Evolutionary conservation across 2,888 invertebrate genomes (phyloP).

Genomic region (Scelioninae gen. 1): DNA sequence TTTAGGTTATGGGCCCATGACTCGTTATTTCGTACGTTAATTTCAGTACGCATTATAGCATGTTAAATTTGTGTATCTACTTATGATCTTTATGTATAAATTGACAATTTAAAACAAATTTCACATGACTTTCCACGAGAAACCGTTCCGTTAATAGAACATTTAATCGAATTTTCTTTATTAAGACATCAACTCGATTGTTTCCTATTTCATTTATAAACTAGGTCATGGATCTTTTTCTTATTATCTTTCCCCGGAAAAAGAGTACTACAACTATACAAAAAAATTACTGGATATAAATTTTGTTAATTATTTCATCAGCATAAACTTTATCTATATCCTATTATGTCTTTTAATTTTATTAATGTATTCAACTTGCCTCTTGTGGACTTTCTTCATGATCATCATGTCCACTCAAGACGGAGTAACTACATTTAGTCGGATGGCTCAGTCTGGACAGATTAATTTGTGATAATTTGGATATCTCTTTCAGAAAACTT

Average conservation of each 20-base stretch:
- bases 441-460: slow-evolving; percentile 87
- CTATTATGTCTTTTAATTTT: no score
- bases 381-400: slow-evolving; percentile 87
- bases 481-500: slow-evolving; percentile 88
- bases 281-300: no score
- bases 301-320: no score
- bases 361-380: no score
- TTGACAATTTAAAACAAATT: slow-evolving; percentile 10
- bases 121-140: slow-evolving; percentile 10
- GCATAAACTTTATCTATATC: no score
- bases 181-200: slow-evolving; percentile 19
- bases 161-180: slow-evolving; percentile 42
- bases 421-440: slow-evolving; percentile 89
- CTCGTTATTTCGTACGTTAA: no score
- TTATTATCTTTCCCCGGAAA: neutral
- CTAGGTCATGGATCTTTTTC: slow-evolving; percentile 17
- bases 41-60: no score
- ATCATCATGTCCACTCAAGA: slow-evolving; percentile 87
- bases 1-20: no score
- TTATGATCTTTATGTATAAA: neutral
- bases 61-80: neutral
- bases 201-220: neutral
- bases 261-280: no score
- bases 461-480: slow-evolving; percentile 89
- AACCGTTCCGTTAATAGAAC: slow-evolving; percentile 35